phyloP scores from a whole-genome alignment of 2,888 invertebrate species.

The Frankliniella fusca region DNA sequence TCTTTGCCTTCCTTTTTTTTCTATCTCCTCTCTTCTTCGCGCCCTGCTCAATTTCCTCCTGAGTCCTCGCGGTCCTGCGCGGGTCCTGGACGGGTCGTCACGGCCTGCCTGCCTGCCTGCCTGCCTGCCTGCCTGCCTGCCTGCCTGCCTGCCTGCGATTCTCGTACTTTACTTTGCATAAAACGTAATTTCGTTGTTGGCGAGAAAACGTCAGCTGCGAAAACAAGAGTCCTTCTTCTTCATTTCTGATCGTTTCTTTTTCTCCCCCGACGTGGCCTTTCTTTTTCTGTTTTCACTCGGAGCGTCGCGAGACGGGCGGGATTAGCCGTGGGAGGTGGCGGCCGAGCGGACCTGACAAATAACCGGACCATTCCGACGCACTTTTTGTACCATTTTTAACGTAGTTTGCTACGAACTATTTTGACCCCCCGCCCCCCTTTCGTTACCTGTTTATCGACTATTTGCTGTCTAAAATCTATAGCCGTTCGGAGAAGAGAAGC shows the following conservation, averaged over 20 bases:
- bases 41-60: constrained; percentile 6
- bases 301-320: too few relatives aligned
- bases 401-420: too few relatives aligned
- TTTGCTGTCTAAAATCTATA: too few relatives aligned
- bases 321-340: too few relatives aligned
- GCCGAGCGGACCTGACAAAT: too few relatives aligned
- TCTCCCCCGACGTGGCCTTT: neutral
- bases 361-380: too few relatives aligned
- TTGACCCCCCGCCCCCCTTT: too few relatives aligned
- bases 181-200: constrained; percentile 26
- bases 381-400: too few relatives aligned
- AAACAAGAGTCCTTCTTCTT: constrained; percentile 26
- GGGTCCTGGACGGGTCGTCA: too few relatives aligned
- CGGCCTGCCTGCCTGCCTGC: too few relatives aligned
- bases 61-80: neutral
- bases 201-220: constrained; percentile 25
- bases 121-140: neutral
- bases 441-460: too few relatives aligned
- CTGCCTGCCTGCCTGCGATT: neutral
- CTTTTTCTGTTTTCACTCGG: neutral
- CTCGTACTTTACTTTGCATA: constrained; percentile 25
- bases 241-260: constrained; percentile 25
- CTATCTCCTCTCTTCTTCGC: neutral
- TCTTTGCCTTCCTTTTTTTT: neutral
- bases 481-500: too few relatives aligned